Conservation (phyloP, 2,888 invertebrate genomes). For the Digitonthophagus gazella region DNA sequence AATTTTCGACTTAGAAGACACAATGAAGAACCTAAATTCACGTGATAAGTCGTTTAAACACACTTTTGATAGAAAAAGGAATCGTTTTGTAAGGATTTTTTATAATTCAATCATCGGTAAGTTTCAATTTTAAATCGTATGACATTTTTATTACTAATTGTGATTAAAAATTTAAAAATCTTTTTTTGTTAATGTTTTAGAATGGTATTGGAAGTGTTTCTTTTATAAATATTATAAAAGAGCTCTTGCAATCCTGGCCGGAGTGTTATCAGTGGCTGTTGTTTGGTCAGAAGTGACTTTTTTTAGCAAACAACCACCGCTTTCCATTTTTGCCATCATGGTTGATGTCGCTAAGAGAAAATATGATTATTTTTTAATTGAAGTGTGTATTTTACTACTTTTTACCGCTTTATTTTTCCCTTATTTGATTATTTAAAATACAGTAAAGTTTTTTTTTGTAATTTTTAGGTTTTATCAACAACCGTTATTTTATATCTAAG, state of each 20-base stretch:
- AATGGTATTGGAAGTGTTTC: conserved; percentile 97
- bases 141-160: background rate
- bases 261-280: conserved; percentile 80
- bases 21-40: conserved; percentile 71
- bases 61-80: conserved; percentile 66
- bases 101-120: conserved; percentile 68
- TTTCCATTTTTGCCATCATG: conserved; percentile 96
- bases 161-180: background rate
- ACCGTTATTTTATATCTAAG: conserved; percentile 91
- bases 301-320: conserved; percentile 86
- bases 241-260: conserved; percentile 68
- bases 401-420: background rate
- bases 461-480: conserved; percentile 79
- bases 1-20: conserved; percentile 83
- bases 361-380: conserved; percentile 92
- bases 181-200: conserved; percentile 58
- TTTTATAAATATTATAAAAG: conserved; percentile 75
- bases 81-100: conserved; percentile 58
- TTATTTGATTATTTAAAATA: too few species aligned
- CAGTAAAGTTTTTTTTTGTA: too few species aligned
- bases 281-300: conserved; percentile 99
- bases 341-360: conserved; percentile 75
- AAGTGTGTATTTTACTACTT: conserved; percentile 68
- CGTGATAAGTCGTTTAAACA: conserved; percentile 63
- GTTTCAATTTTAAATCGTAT: too few species aligned